phyloP scores from a whole-genome alignment of 2,797 vertebrate species.

The Benthosema pterotum region DNA sequence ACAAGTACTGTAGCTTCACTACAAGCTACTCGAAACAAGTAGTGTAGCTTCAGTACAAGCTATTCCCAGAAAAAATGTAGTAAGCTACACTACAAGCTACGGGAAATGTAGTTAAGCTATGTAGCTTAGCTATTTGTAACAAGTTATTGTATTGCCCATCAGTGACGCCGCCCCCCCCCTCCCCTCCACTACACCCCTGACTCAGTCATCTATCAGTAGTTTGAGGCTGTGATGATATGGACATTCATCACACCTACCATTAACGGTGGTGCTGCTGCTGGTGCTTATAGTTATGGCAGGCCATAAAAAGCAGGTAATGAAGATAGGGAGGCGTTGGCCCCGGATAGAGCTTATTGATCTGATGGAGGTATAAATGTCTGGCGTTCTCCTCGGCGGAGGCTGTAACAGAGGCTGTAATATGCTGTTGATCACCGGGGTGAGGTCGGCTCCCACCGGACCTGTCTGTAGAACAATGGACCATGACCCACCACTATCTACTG shows the following conservation, averaged over 20 bases:
- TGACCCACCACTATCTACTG: constrained; percentile 50
- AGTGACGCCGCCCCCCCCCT: too few relatives aligned
- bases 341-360: constrained; percentile 69
- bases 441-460: constrained; percentile 61
- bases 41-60: too few relatives aligned
- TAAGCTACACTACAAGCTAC: too few relatives aligned
- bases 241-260: constrained; percentile 45
- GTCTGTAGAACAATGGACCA: constrained; percentile 54
- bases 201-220: not conserved
- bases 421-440: constrained; percentile 58
- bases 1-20: too few relatives aligned
- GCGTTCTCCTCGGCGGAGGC: constrained; percentile 48
- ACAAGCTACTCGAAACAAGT: too few relatives aligned
- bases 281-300: constrained; percentile 67
- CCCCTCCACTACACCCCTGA: too few relatives aligned
- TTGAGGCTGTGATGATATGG: constrained; percentile 28
- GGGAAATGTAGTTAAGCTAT: too few relatives aligned
- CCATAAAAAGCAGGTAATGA: constrained; percentile 69
- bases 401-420: constrained; percentile 69
- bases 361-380: constrained; percentile 72
- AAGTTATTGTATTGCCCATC: too few relatives aligned
- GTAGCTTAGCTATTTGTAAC: too few relatives aligned
- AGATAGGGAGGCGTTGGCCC: constrained; percentile 56
- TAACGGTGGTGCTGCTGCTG: too few relatives aligned
- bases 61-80: too few relatives aligned